Percentiles rank a stretch among this genome's conserved stretches.
These are phyloP conservation scores for Anastatus disparis DNA, from an alignment of 1,140 invertebrate genomes.

Conservation along the genomic window DNA sequence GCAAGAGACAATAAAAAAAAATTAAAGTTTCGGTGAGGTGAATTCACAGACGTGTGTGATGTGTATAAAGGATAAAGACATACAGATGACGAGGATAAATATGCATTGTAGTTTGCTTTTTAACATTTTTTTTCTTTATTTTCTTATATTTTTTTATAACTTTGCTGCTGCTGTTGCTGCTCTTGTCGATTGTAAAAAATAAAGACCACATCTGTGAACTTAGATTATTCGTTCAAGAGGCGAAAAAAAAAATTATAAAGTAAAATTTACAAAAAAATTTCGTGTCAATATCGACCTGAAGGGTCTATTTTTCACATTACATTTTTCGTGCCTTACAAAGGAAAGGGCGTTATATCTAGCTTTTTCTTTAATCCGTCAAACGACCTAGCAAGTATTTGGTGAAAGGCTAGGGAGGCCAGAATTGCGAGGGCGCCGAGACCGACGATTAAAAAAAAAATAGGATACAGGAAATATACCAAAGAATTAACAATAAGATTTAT, in stretches of 20 bases:
- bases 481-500: too few species aligned
- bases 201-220: slow-evolving; percentile 14
- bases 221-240: slow-evolving; percentile 7
- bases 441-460: slow-evolving; percentile 42
- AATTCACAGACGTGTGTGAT: slow-evolving; percentile 2
- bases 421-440: slow-evolving; percentile 54
- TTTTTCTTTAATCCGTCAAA: slow-evolving; percentile 57
- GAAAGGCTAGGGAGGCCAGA: slow-evolving; percentile 62
- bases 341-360: slow-evolving; percentile 38
- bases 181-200: slow-evolving; percentile 25
- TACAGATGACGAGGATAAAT: slow-evolving; percentile 21
- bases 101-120: slow-evolving; percentile 37
- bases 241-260: slow-evolving; percentile 20
- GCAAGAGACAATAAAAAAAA: slow-evolving; percentile 6
- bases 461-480: too few species aligned
- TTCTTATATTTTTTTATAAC: background rate
- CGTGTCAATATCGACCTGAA: slow-evolving; percentile 31
- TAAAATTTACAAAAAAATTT: slow-evolving; percentile 31
- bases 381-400: slow-evolving; percentile 65
- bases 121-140: slow-evolving; percentile 17
- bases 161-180: slow-evolving; percentile 26
- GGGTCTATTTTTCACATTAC: slow-evolving; percentile 17
- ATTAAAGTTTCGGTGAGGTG: slow-evolving; percentile 8
- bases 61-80: slow-evolving; percentile 31
- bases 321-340: slow-evolving; percentile 23